Evolutionary conservation across 2,797 vertebrate genomes (phyloP).

Genomic region (Falco berigora): DNA sequence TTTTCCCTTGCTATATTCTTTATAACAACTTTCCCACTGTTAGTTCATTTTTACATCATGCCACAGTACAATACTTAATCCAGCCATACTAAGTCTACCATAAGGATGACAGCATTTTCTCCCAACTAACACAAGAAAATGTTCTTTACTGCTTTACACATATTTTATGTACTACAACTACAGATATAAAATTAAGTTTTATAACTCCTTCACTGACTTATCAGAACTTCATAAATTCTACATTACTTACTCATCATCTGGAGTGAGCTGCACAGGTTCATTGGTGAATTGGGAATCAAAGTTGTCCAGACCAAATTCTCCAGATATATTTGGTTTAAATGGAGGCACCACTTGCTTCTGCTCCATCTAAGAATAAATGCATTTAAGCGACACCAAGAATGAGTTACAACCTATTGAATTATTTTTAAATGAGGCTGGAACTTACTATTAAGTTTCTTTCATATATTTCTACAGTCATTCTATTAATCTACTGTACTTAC

Average conservation of each 20-base stretch:
- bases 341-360: conserved; percentile 98
- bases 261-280: conserved; percentile 97
- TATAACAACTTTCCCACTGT: background rate
- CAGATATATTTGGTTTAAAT: conserved; percentile 99
- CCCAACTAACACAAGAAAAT: background rate
- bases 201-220: background rate
- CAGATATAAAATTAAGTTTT: background rate
- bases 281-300: conserved; percentile 98
- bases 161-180: background rate
- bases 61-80: background rate
- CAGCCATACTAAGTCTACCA: background rate
- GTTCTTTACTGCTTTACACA: background rate
- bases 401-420: background rate
- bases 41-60: background rate
- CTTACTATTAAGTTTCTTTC: background rate
- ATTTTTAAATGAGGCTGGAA: background rate
- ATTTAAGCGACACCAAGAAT: background rate
- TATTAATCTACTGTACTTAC: background rate
- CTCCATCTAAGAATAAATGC: conserved; percentile 85
- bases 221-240: background rate
- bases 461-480: background rate
- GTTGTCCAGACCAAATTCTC: conserved; percentile 97
- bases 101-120: background rate
- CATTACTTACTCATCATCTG: conserved; percentile 93
- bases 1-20: background rate